Evolutionary conservation across 2,888 invertebrate species (phyloP).

Genomic region (Eupithecia subumbrata): DNA sequence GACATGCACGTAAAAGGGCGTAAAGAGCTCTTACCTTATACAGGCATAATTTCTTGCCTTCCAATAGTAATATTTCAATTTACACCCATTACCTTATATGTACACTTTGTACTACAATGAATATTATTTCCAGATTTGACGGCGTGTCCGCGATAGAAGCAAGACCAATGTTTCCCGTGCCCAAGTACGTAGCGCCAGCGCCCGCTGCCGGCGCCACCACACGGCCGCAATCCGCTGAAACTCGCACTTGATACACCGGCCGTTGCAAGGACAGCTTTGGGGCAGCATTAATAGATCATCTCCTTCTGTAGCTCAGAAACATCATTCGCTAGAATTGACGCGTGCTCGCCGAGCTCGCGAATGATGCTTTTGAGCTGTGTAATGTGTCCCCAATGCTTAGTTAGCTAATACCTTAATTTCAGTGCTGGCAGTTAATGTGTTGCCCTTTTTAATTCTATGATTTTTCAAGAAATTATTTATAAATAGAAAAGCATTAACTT

Average conservation of each 20-base stretch:
- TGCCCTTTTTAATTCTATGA: background rate
- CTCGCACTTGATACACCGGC: conserved; percentile 53
- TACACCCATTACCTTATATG: background rate
- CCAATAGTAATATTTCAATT: background rate
- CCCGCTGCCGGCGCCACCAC: conserved; percentile 43
- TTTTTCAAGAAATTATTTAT: background rate
- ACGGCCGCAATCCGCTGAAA: conserved; percentile 48
- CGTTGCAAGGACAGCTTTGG: conserved; percentile 32
- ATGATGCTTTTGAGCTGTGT: background rate
- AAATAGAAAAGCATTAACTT: background rate
- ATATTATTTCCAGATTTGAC: conserved; percentile 62
- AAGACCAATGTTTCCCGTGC: conserved; percentile 71
- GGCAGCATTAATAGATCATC: background rate
- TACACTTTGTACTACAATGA: no score
- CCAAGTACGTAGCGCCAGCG: conserved; percentile 55
- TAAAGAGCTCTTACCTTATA: no score
- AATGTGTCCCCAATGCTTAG: background rate
- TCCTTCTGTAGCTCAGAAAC: background rate
- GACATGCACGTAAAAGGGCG: no score
- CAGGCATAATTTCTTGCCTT: background rate
- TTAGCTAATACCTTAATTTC: conserved; percentile 6
- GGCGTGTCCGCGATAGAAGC: conserved; percentile 70
- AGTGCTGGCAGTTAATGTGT: conserved; percentile 2
- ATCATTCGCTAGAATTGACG: background rate
- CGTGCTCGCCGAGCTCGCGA: background rate